Percentiles rank a stretch among this genome's conserved stretches.
Evolutionary conservation across 2,797 vertebrate genomes (phyloP).

Genomic region (Cossypha caffra): DNA sequence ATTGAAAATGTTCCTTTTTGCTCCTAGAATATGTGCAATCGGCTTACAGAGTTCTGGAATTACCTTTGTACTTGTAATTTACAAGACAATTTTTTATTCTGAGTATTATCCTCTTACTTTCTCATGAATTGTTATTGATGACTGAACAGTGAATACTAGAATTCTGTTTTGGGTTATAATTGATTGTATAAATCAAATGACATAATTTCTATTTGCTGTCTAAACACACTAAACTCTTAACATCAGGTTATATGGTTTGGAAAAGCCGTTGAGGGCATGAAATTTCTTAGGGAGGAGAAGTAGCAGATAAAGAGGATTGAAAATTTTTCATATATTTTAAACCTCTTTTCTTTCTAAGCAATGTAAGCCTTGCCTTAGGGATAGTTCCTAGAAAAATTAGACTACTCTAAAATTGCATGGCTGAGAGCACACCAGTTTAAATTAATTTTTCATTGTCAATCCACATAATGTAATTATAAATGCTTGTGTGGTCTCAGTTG

Average conservation of each 20-base stretch:
- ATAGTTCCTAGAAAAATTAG: conserved; percentile 29
- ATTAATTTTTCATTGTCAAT: conserved; percentile 38
- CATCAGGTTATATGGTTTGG: neutral
- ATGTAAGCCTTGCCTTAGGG: neutral
- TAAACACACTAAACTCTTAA: neutral
- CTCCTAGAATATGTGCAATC: neutral
- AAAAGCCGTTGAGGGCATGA: neutral
- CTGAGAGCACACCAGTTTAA: neutral
- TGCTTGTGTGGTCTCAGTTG: neutral
- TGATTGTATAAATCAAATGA: neutral
- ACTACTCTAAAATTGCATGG: neutral
- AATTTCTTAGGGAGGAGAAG: neutral
- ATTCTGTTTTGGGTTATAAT: neutral
- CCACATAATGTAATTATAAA: neutral
- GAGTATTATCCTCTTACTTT: neutral
- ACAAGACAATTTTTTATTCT: neutral
- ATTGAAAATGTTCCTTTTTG: neutral
- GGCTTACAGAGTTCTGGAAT: neutral
- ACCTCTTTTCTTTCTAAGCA: neutral
- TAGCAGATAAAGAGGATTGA: neutral
- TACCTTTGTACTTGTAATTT: neutral
- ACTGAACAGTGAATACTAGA: neutral
- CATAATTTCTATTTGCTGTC: neutral
- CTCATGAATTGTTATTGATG: neutral
- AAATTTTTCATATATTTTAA: neutral